Evolutionary conservation across 2,888 invertebrate species (phyloP), one percentile per base, ranked within the genome.

Genomic region (Ethmia dodecea): DNA sequence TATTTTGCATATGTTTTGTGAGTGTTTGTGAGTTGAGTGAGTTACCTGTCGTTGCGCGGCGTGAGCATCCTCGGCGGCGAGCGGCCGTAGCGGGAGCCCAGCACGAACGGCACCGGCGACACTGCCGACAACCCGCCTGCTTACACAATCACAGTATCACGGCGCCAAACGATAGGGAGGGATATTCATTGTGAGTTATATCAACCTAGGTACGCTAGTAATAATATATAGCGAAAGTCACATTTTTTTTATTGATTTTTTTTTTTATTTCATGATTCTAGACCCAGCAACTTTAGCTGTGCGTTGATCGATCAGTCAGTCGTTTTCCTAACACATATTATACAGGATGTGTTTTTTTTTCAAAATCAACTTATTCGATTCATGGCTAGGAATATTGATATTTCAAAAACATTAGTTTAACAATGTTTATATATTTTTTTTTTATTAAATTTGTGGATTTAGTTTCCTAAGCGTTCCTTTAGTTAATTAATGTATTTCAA

Each of bases 81-180:
- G 38, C 81, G 70, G 0, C 81, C 81, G 55, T 79, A 81, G 13
- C 81, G 67, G 5, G 78, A 74, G 3, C 71, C 72, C 52, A 81
- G 60, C 45, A 78, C 66, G 52, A 81, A 81, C 26, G 80, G 80
- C 37, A 66, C 57, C 26, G 76, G 69, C 1, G 75, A 68, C 65
- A 74, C 80, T 79, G 52, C 3, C 8, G 25, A 10, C 25, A 25
- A 8, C 5, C 8, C 18, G 8, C 16, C 6, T 3, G 10, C 28
- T 16, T 14, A 20, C 13, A 12, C 13, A 30, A 11, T 9, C 14
- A 14, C 28, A 8, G 22, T 22, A 22, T 8, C n/a, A 22, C 22
- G n/a, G n/a, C 9, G 18, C 1, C 2, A 18, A 8, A 9, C 9
- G 9, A 8, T 18, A 8, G 9, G 2, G 18, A 18, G 18, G 5